These are phyloP conservation scores for Phymatocera aterrima DNA, from an alignment of 2,888 invertebrate species.

Conservation along the genomic window DNA sequence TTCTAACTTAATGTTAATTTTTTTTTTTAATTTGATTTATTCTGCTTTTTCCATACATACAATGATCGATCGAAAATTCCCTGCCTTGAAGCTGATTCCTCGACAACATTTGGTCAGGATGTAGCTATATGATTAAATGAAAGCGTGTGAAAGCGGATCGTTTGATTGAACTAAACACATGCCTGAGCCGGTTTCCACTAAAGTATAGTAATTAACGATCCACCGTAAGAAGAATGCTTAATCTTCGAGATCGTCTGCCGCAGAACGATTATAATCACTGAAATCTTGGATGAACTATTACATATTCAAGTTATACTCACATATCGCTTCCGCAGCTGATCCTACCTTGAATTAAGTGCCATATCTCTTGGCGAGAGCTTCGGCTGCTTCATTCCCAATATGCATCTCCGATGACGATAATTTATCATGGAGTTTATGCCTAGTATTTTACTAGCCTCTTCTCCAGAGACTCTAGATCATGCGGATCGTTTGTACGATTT, in stretches of 20 bases:
- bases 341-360: conserved; percentile 77
- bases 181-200: neutral
- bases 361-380: conserved; percentile 75
- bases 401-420: conserved; percentile 58
- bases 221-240: neutral
- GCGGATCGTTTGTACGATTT: no score
- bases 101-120: neutral
- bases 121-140: neutral
- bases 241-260: neutral
- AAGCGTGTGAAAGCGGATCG: conserved; percentile 6
- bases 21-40: no score
- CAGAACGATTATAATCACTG: neutral
- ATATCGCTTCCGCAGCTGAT: conserved; percentile 78
- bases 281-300: neutral
- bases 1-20: no score
- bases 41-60: no score
- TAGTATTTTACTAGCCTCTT: neutral
- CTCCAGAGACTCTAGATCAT: no score
- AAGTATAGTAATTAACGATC: conserved; percentile 10
- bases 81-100: neutral
- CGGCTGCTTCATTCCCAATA: conserved; percentile 76
- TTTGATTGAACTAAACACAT: neutral
- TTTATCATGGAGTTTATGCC: conserved; percentile 17
- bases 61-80: neutral
- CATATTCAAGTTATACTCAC: conserved; percentile 74